These are phyloP conservation scores for Palythoa caribaeorum DNA, from an alignment of 92 coral and sea anemone genomes.

Conservation along the genomic window DNA sequence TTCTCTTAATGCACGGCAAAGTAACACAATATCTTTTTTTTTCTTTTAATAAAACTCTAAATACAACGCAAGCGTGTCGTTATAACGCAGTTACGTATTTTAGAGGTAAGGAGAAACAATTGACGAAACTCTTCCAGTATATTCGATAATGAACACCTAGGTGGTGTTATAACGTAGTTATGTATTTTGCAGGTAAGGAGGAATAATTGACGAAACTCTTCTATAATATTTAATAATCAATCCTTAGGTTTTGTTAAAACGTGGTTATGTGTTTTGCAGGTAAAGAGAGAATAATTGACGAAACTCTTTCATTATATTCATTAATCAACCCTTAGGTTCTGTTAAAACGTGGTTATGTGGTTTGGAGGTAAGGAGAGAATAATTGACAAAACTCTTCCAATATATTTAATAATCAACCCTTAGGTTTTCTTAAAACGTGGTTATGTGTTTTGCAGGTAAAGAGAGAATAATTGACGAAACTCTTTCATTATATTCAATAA, in stretches of 20 bases:
- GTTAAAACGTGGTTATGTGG: too few relatives aligned
- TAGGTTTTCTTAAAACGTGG: too few relatives aligned
- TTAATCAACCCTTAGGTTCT: too few relatives aligned
- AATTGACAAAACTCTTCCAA: background rate
- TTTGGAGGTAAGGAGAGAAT: too few relatives aligned
- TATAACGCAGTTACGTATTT: too few relatives aligned
- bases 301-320: background rate
- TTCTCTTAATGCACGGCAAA: too few relatives aligned
- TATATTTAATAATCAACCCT: too few relatives aligned
- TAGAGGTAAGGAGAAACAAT: too few relatives aligned
- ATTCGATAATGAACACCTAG: background rate
- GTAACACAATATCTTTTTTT: too few relatives aligned
- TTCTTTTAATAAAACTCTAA: too few relatives aligned
- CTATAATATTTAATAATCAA: background rate
- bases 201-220: background rate
- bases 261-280: background rate
- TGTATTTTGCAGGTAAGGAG: background rate
- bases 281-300: too few relatives aligned
- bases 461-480: too few relatives aligned
- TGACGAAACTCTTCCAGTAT: background rate
- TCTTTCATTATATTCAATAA: background rate
- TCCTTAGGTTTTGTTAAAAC: background rate
- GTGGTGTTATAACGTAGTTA: background rate
- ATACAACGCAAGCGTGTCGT: background rate
- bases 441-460: background rate